phyloP scores from a whole-genome alignment of 2,888 invertebrate species.

The Philonicus albiceps region DNA sequence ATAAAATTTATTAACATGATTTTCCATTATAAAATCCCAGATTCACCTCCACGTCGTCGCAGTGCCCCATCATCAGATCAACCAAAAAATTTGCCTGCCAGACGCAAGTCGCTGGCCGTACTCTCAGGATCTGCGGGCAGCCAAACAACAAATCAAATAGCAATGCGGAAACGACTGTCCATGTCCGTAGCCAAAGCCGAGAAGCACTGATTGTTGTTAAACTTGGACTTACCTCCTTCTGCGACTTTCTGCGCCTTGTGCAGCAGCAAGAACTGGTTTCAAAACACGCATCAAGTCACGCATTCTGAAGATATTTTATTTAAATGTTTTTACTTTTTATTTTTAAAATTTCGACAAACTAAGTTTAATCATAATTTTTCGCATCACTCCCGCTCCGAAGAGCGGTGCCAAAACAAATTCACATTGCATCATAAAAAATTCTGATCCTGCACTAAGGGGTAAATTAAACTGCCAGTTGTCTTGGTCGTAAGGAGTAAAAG shows the following conservation, averaged over 20 bases:
- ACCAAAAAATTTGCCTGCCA: conserved; percentile 56
- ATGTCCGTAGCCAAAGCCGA: conserved; percentile 63
- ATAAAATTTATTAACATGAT: not conserved
- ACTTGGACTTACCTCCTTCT: not conserved
- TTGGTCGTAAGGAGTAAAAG: not conserved
- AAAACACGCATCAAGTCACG: not conserved
- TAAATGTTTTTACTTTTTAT: not conserved
- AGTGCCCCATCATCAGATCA: conserved; percentile 48
- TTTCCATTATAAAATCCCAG: not conserved
- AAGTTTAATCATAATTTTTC: not conserved
- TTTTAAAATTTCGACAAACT: not conserved
- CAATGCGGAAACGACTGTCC: conserved; percentile 64
- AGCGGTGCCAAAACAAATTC: not conserved
- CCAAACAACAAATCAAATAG: conserved; percentile 48
- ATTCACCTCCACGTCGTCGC: conserved; percentile 49
- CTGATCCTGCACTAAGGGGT: not conserved
- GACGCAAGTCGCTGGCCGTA: conserved; percentile 63
- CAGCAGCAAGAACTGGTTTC: not conserved
- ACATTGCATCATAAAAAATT: not conserved
- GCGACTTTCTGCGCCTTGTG: not conserved
- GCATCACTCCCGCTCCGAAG: not conserved
- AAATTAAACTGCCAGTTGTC: not conserved
- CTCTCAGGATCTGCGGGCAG: conserved; percentile 38
- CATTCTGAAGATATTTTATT: not conserved
- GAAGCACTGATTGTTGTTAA: conserved; percentile 55